Base-by-base conservation (phyloP, 2,888 invertebrate genomes). In the Notodromas monacha region DNA sequence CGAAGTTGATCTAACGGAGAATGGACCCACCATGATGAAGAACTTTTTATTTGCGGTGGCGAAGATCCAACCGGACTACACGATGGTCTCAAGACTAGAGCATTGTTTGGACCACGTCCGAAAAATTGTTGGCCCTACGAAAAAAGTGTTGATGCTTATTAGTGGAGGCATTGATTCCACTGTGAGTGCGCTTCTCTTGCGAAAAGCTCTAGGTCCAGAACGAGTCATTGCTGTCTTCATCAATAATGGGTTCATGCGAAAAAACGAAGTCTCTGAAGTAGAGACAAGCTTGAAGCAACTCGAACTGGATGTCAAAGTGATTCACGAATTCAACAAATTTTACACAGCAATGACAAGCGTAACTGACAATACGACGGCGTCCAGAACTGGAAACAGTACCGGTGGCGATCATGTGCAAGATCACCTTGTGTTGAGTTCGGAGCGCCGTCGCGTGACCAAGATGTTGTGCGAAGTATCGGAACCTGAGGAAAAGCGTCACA, bases 81-180 rank as follows among this genome's bases (percentile, higher is more conserved):
- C 84, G 16, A 65, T 92, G 54, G 62, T 65, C 36, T 66, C 65
- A 42, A 61, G 96, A 26, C 79, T 86, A 47, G 60, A 65, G 12
- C 65, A 72, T 37, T 92, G 92, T 54, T 63, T 96, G 42, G 69
- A 74, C 43, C 77, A 79, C 51, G 84, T 96, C 41, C 63, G 61
- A 41, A 68, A 77, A 15, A 63, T 67, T 31, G 86, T 86, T 31
- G 81, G 81, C 31, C 65, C 63, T 41, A 74, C 70, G 47, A 86
- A 84, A 63, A 86, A 84, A 34, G 27, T 16, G 3, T 39, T 84
- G 68, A 63, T 81, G 48, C 52, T 89, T 44, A 68, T 86, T 31
- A 89, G 89, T 48, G 96, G 96, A 12, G 96, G 96, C 14, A 96
- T 96, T 4, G 96, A 99, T 54, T 96, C 92, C 1, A 81, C 92